phyloP scores from a whole-genome alignment of 2,888 invertebrate species.

The Coecobrya sp. region DNA sequence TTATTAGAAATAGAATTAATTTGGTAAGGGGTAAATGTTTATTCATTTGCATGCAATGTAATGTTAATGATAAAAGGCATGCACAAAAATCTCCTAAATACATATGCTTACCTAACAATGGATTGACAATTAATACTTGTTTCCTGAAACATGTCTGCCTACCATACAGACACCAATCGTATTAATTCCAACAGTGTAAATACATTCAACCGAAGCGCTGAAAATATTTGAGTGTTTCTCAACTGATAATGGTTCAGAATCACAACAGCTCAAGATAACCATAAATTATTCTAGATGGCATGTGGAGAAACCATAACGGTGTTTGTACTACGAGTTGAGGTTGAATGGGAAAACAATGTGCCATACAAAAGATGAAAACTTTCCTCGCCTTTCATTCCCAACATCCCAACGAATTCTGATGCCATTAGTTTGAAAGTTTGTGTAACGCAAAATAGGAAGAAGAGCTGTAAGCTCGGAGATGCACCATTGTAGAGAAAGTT shows the following conservation, averaged over 20 bases:
- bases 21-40: too few species aligned
- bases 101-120: neutral
- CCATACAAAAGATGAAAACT: slow-evolving; percentile 10
- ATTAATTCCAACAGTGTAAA: neutral
- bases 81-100: neutral
- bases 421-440: neutral
- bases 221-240: neutral
- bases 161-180: neutral
- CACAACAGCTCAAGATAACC: neutral
- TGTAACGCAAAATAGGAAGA: neutral
- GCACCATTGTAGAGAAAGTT: neutral
- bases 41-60: too few species aligned
- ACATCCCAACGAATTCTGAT: neutral
- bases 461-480: neutral
- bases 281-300: slow-evolving; percentile 19
- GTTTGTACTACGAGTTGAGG: neutral
- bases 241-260: neutral
- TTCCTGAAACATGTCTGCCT: neutral
- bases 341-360: neutral
- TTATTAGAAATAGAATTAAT: too few species aligned
- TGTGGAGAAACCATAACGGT: slow-evolving; percentile 28
- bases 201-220: neutral
- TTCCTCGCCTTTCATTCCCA: neutral
- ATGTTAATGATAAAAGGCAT: neutral
- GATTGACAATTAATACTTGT: slow-evolving; percentile 4